Conservation (phyloP, 2,113 vertebrate genomes). For the Crotalus tigris region DNA sequence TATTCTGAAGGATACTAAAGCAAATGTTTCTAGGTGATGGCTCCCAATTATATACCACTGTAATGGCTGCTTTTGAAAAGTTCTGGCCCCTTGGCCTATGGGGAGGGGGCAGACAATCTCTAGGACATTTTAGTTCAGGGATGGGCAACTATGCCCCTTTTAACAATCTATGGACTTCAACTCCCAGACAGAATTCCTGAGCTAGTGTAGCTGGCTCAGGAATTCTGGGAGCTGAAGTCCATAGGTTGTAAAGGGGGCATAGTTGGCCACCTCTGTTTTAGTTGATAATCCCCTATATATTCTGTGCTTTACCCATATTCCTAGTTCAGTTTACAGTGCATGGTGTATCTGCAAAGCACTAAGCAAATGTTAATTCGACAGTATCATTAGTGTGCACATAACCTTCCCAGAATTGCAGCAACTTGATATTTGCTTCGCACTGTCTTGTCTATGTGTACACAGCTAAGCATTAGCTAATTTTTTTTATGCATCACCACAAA, state of each 20-base stretch:
- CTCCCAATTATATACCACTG: neutral
- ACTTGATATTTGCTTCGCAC: rapidly evolving
- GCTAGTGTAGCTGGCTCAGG: neutral
- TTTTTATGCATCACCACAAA: conserved; percentile 1
- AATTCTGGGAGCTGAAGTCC: neutral
- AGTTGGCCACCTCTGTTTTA: neutral
- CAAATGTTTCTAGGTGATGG: neutral
- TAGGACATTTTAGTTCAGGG: neutral
- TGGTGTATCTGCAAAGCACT: neutral
- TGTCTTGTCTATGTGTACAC: neutral
- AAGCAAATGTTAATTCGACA: conserved; percentile 39
- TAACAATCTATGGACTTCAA: neutral
- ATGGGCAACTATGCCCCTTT: neutral
- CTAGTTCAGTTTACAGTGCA: neutral
- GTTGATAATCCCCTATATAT: neutral
- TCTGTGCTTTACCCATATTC: neutral
- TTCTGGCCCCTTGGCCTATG: neutral
- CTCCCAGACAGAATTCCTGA: neutral
- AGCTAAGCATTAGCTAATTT: neutral
- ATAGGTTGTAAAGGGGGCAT: neutral
- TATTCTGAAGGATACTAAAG: neutral
- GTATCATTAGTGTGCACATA: neutral
- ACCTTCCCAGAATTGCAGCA: conserved; percentile 1
- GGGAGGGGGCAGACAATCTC: neutral
- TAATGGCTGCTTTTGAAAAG: neutral